Evolutionary conservation across 2,888 invertebrate species (phyloP).

Genomic region (Drosophila mimica): DNA sequence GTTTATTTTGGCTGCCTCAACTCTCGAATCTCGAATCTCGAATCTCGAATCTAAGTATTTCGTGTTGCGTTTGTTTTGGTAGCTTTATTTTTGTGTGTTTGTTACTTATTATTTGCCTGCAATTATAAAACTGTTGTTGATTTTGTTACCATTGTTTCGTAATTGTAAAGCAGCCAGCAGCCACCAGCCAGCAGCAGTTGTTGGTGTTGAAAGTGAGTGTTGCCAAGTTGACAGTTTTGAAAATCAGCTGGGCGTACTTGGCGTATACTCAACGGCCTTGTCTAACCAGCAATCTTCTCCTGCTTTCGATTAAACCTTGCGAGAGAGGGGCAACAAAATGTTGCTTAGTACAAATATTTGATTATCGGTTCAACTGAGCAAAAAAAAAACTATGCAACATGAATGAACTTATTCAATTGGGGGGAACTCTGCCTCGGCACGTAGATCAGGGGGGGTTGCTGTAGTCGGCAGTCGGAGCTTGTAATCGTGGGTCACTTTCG

Average conservation of each 20-base stretch:
- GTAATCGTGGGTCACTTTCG: slow-evolving; percentile 81
- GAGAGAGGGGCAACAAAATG: neutral
- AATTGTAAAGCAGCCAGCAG: slow-evolving; percentile 32
- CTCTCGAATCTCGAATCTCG: slow-evolving; percentile 32
- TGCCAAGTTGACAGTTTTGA: slow-evolving; percentile 68
- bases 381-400: neutral
- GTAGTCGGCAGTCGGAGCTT: slow-evolving; percentile 38
- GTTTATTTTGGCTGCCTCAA: slow-evolving; percentile 35
- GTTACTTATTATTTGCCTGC: slow-evolving; percentile 51
- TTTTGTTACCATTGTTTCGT: slow-evolving; percentile 72
- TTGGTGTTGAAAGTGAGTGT: slow-evolving; percentile 74
- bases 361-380: neutral
- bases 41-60: slow-evolving; percentile 40
- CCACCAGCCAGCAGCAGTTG: neutral
- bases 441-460: slow-evolving; percentile 3
- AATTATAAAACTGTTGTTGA: slow-evolving; percentile 69
- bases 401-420: slow-evolving; percentile 34
- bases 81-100: slow-evolving; percentile 53
- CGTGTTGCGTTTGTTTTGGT: slow-evolving; percentile 65
- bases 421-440: slow-evolving; percentile 17
- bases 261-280: slow-evolving; percentile 55
- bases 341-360: slow-evolving; percentile 21
- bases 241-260: slow-evolving; percentile 30
- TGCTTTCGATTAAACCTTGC: slow-evolving; percentile 8
- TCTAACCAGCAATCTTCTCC: slow-evolving; percentile 26